Evolutionary conservation across 2,113 vertebrate species (phyloP), one percentile per base, ranked within the genome.

Genomic region (Indicator indicator): DNA sequence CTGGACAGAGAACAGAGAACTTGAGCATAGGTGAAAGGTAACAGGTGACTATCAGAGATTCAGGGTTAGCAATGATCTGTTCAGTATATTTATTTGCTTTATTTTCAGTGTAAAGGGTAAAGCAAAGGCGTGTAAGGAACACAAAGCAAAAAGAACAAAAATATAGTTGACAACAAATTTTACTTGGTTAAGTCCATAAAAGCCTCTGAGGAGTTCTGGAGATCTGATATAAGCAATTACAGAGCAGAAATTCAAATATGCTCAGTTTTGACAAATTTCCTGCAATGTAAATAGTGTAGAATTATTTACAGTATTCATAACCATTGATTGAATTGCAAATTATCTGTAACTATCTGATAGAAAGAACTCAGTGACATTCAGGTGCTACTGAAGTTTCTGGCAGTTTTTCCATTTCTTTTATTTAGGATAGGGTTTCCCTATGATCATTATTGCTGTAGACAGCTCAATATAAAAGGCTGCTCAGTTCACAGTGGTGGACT

Each of bases 391-490:
- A 83, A 83, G 30, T 91, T 82, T 86, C 64, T 93, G 83, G 65
- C 80, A 94, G 79, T 75, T 88, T 79, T 93, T n/a, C 83, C 63
- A 69, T 84, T 83, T 86, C 88, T 91, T 95, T 94, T 73, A 84
- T 1, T 70, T 65, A 73, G 76, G 73, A 78, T n/a, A 27, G 54
- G 44, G 77, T 84, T 95, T 93, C 85, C 69, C 50, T 70, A 44
- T 52, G 88, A 96, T 90, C 85, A 63, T 96, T 85, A 90, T 95
- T 91, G 86, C 82, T 78, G 85, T 38, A 88, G 95, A 93, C 89
- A 96, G 88, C 93, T 96, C 86, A 69, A 90, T 91, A 88, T 85
- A 42, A 94, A 83, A 84, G 72, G 76, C 88, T 91, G 83, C 83
- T 93, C 83, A 50, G 56, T 46, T 95, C 93, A 90, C 93, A 96